phyloP scores from a whole-genome alignment of 2,888 invertebrate genomes.

The Iphiclides podalirius region DNA sequence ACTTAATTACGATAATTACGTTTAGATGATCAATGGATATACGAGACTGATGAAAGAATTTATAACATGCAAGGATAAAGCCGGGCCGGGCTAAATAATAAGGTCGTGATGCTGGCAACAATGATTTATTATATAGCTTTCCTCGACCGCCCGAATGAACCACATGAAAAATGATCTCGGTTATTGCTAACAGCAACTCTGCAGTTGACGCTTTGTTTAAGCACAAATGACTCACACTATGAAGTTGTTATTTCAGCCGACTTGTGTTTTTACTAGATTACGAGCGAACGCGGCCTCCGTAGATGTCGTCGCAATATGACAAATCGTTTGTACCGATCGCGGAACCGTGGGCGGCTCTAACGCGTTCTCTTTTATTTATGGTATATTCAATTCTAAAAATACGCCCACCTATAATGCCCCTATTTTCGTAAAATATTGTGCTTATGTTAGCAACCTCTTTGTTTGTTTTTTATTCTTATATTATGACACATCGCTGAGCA shows the following conservation, averaged over 20 bases:
- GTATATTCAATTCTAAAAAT: conserved; percentile 13
- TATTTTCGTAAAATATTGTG: conserved; percentile 23
- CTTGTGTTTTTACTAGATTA: conserved; percentile 62
- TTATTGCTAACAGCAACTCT: conserved; percentile 75
- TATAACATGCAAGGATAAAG: conserved; percentile 67
- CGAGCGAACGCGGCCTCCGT: conserved; percentile 21
- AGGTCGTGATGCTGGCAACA: conserved; percentile 73
- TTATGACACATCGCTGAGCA: too few relatives aligned
- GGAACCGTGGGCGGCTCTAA: conserved; percentile 19
- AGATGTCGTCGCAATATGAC: conserved; percentile 41
- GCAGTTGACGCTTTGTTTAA: conserved; percentile 79
- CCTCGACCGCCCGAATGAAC: conserved; percentile 76
- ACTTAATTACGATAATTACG: conserved; percentile 22
- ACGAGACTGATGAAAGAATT: conserved; percentile 45
- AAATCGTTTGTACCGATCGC: conserved; percentile 46
- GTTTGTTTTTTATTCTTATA: too few relatives aligned
- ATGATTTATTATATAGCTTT: conserved; percentile 79
- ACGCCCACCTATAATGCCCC: conserved; percentile 5
- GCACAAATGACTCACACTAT: conserved; percentile 77
- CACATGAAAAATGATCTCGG: conserved; percentile 78
- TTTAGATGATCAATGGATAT: conserved; percentile 23
- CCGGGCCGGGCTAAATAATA: conserved; percentile 73
- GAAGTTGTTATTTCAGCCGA: conserved; percentile 63
- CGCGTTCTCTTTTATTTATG: conserved; percentile 14
- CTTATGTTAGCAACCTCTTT: background rate